Conservation (phyloP, 37 sponge, comb jelly and placozoan species). For the Cladorhizidae sp. region DNA sequence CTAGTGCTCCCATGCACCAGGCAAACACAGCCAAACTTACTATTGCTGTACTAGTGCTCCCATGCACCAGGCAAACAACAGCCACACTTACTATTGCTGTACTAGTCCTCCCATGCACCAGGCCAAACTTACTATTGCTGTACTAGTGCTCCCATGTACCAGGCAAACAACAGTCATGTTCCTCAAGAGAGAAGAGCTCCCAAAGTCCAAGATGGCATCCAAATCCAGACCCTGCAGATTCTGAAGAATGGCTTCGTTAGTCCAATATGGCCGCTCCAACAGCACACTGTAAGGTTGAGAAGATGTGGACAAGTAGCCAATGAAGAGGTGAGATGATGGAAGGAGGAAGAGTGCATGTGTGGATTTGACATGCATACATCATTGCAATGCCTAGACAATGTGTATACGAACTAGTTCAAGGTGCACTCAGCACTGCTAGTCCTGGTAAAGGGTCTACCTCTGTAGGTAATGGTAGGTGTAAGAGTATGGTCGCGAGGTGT, state of each 20-base stretch:
- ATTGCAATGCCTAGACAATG: too few relatives aligned
- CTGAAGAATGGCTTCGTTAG: conserved; percentile 25
- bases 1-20: too few relatives aligned
- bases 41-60: too few relatives aligned
- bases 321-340: too few relatives aligned
- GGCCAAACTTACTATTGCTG: neutral
- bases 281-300: conserved; percentile 22
- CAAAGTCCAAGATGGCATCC: neutral
- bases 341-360: too few relatives aligned
- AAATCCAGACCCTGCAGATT: neutral
- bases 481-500: conserved; percentile 27
- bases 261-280: conserved; percentile 61
- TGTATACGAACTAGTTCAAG: too few relatives aligned
- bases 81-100: too few relatives aligned
- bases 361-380: too few relatives aligned
- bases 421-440: too few relatives aligned
- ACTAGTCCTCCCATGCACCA: neutral
- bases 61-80: too few relatives aligned
- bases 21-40: too few relatives aligned
- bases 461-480: conserved; percentile 60
- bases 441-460: conserved; percentile 28
- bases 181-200: neutral
- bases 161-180: conserved; percentile 36
- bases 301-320: neutral
- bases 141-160: conserved; percentile 54